Evolutionary conservation across 2,797 vertebrate species (phyloP).

Genomic region (Poecilia velifera): DNA sequence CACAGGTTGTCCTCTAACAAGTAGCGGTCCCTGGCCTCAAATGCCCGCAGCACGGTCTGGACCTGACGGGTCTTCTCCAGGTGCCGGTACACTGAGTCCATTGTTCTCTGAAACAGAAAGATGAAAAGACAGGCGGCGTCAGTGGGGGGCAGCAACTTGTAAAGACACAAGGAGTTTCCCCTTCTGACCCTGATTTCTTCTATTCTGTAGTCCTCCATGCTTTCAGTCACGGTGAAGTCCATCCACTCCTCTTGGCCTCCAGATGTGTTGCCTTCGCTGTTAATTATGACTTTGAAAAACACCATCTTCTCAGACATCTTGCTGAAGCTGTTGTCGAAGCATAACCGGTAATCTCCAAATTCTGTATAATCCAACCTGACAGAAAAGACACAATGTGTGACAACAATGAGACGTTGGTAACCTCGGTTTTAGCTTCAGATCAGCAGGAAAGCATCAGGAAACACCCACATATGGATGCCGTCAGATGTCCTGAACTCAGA

Average conservation of each 20-base stretch:
- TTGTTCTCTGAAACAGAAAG: conserved; percentile 71
- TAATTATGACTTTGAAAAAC: conserved; percentile 85
- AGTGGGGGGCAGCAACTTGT: neutral
- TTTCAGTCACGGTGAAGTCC: conserved; percentile 63
- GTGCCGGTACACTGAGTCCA: conserved; percentile 79
- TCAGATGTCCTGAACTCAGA: conserved; percentile 86
- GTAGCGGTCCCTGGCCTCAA: conserved; percentile 87
- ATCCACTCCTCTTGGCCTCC: conserved; percentile 69
- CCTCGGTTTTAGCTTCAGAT: neutral
- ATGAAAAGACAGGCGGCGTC: neutral
- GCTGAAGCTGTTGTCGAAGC: conserved; percentile 94
- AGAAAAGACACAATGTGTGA: neutral
- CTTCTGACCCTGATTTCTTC: conserved; percentile 86
- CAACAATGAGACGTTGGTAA: neutral
- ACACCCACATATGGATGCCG: conserved; percentile 86
- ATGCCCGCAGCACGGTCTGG: conserved; percentile 81
- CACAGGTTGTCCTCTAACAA: conserved; percentile 89
- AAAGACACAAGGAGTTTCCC: neutral
- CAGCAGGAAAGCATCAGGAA: neutral
- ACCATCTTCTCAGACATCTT: conserved; percentile 88
- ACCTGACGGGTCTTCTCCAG: conserved; percentile 85
- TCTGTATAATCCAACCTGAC: conserved; percentile 85
- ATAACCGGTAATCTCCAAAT: conserved; percentile 87
- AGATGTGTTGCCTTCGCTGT: conserved; percentile 53
- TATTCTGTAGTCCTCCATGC: conserved; percentile 82